Conservation (phyloP, 2,113 vertebrate species). For the Colinus virginianus region DNA sequence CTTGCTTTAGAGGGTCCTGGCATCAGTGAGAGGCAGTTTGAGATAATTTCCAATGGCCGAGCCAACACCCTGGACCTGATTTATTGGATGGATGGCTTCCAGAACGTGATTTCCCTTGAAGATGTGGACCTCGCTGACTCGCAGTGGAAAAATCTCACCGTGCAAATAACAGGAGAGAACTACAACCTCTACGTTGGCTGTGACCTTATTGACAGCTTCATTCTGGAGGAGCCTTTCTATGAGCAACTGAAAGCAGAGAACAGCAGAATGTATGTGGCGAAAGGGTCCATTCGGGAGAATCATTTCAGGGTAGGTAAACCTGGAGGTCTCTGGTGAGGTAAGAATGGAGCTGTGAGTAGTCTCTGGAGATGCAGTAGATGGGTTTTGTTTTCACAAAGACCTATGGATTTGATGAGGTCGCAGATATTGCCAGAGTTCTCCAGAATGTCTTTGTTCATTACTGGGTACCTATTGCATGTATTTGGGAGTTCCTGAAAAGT, state of each 20-base stretch:
- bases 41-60: conserved; percentile 92
- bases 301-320: conserved; percentile 90
- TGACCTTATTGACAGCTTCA: conserved; percentile 91
- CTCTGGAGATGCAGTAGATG: not conserved
- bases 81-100: conserved; percentile 88
- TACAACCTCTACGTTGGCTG: conserved; percentile 93
- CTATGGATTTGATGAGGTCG: not conserved
- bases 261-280: conserved; percentile 90
- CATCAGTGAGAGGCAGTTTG: conserved; percentile 86
- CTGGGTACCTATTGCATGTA: not conserved
- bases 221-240: conserved; percentile 94
- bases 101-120: conserved; percentile 90
- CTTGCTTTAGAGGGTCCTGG: conserved; percentile 86
- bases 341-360: not conserved
- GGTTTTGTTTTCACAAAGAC: not conserved
- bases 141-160: conserved; percentile 94
- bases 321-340: not conserved
- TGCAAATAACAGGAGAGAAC: conserved; percentile 90
- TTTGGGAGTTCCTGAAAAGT: not conserved
- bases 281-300: conserved; percentile 88
- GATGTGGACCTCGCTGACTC: conserved; percentile 94
- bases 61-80: conserved; percentile 93
- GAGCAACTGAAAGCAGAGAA: conserved; percentile 85
- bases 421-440: not conserved
- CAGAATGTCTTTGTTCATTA: not conserved